Evolutionary conservation across 2,797 vertebrate species (phyloP).

Genomic region (Emys orbicularis): DNA sequence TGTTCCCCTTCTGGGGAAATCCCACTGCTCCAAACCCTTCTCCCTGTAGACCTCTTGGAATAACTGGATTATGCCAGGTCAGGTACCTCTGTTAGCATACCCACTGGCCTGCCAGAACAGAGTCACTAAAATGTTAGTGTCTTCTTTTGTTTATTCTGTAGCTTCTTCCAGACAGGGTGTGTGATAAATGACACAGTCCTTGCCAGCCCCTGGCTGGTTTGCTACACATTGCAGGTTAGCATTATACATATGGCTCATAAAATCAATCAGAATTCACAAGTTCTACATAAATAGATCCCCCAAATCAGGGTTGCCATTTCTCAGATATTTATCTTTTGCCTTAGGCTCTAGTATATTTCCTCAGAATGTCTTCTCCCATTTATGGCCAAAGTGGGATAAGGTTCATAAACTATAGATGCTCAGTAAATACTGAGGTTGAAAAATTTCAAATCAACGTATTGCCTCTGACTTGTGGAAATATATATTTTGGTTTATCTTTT

Average conservation of each 20-base stretch:
- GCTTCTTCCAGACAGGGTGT: not conserved
- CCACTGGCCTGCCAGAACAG: not conserved
- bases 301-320: not conserved
- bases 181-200: not conserved
- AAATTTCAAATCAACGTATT: not conserved
- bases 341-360: not conserved
- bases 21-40: not conserved
- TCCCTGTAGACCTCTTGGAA: not conserved
- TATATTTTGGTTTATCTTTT: not conserved
- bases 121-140: not conserved
- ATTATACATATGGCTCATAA: not conserved
- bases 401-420: not conserved
- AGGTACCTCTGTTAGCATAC: not conserved
- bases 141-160: not conserved
- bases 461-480: not conserved
- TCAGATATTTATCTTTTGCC: not conserved
- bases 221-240: not conserved
- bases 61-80: not conserved
- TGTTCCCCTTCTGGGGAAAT: not conserved
- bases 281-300: not conserved
- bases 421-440: not conserved
- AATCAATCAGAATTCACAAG: not conserved
- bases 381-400: not conserved
- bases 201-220: not conserved
- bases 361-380: not conserved